These are phyloP conservation scores for Engraulis encrasicolus DNA, from an alignment of 2,113 vertebrate species.

Conservation along the genomic window DNA sequence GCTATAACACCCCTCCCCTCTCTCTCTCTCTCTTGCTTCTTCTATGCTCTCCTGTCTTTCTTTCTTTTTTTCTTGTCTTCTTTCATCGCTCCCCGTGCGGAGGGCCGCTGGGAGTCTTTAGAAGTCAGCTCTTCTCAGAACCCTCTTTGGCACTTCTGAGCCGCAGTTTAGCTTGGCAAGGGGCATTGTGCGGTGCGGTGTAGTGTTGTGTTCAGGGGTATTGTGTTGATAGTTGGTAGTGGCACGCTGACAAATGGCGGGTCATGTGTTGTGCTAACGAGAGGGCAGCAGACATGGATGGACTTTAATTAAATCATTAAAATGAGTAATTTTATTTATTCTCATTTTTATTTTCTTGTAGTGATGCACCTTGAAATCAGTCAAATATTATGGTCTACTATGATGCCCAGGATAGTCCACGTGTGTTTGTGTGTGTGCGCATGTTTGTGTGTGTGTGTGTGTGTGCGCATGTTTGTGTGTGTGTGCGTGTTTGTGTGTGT, in stretches of 20 bases:
- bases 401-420: no score
- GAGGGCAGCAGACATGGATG: not conserved
- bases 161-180: conserved; percentile 41
- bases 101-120: conserved; percentile 20
- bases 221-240: conserved; percentile 21
- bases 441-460: no score
- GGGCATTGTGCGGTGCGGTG: conserved; percentile 20
- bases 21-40: not conserved
- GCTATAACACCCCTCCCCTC: not conserved
- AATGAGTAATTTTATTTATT: no score
- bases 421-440: no score
- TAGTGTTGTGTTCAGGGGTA: not conserved
- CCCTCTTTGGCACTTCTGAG: conserved; percentile 33
- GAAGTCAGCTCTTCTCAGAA: conserved; percentile 27
- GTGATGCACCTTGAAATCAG: not conserved
- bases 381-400: no score
- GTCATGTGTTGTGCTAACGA: conserved; percentile 26
- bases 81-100: conserved; percentile 36
- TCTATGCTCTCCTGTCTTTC: not conserved
- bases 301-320: not conserved
- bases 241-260: conserved; percentile 3
- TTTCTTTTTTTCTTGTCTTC: not conserved
- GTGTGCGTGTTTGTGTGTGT: no score
- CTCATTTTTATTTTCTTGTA: not conserved
- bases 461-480: no score